These are phyloP conservation scores for Antechinus stuartii DNA, from an alignment of 2,113 vertebrate genomes.

Conservation along the genomic window DNA sequence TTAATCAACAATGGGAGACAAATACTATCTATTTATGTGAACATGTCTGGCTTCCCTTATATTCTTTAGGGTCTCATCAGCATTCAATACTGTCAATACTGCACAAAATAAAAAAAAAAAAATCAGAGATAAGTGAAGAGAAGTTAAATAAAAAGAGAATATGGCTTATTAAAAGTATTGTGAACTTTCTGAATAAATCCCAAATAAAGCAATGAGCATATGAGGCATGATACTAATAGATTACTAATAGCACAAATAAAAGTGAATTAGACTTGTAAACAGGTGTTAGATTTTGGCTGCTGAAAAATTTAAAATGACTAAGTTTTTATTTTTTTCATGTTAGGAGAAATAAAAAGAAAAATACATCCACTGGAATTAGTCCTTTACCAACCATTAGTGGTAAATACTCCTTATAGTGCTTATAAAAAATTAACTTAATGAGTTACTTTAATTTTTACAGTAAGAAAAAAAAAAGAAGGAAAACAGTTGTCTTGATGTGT, in stretches of 20 bases:
- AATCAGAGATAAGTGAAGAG: conserved; percentile 36
- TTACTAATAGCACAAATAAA: conserved; percentile 21
- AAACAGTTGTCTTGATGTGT: neutral
- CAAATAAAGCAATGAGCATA: conserved; percentile 18
- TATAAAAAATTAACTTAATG: conserved; percentile 36
- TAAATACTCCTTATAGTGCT: neutral
- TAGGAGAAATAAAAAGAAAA: conserved; percentile 26
- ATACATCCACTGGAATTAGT: conserved; percentile 11
- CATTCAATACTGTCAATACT: conserved; percentile 11
- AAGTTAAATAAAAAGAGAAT: conserved; percentile 30
- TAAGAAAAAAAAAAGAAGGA: conserved; percentile 44
- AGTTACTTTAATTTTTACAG: conserved; percentile 50
- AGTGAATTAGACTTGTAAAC: conserved; percentile 11
- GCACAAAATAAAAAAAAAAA: conserved; percentile 4
- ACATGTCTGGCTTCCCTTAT: neutral
- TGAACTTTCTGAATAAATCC: conserved; percentile 47
- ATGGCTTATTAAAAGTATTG: conserved; percentile 28
- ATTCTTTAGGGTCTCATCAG: conserved; percentile 27
- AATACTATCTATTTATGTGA: conserved; percentile 27
- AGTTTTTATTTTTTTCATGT: neutral
- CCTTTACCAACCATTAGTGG: neutral
- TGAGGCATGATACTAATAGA: neutral
- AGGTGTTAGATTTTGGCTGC: conserved; percentile 25
- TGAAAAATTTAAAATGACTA: conserved; percentile 1
- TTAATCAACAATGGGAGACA: conserved; percentile 18